Percentiles rank a stretch among this genome's conserved stretches.
phyloP scores from a whole-genome alignment of 2,113 vertebrate genomes.

The Lutjanus erythropterus region DNA sequence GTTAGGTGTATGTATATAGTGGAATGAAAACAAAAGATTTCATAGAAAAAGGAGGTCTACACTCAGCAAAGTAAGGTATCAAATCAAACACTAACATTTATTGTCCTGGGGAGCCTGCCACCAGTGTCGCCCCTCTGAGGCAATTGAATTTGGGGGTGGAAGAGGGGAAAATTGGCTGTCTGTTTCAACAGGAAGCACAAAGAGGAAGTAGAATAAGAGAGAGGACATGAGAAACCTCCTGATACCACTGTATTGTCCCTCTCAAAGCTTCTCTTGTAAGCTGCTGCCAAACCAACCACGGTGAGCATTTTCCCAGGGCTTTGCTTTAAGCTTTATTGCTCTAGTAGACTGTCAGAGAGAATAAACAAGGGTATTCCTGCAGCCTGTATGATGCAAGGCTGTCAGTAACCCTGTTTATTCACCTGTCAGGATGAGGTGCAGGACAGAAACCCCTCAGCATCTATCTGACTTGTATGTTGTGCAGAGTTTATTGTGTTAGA shows the following conservation, averaged over 20 bases:
- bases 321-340: constrained; percentile 72
- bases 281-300: constrained; percentile 75
- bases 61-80: constrained; percentile 34
- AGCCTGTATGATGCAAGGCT: constrained; percentile 48
- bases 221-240: constrained; percentile 75
- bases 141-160: constrained; percentile 50
- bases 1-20: neutral
- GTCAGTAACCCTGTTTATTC: constrained; percentile 74
- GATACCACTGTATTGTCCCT: constrained; percentile 70
- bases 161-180: constrained; percentile 66
- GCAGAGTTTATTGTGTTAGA: constrained; percentile 55
- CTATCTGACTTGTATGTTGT: constrained; percentile 36
- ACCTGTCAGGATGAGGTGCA: constrained; percentile 71
- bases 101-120: constrained; percentile 68
- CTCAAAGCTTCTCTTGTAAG: constrained; percentile 80
- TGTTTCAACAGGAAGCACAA: constrained; percentile 79
- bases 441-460: constrained; percentile 14
- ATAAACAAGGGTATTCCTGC: constrained; percentile 69
- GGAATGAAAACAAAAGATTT: neutral
- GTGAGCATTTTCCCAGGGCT: constrained; percentile 70
- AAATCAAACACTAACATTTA: constrained; percentile 69
- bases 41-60: constrained; percentile 34
- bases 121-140: constrained; percentile 62
- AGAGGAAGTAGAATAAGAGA: constrained; percentile 66
- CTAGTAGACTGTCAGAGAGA: constrained; percentile 75